Percentiles rank a stretch among this genome's conserved stretches.
Evolutionary conservation across 2,797 vertebrate genomes (phyloP).

Genomic region (Limosa lapponica): DNA sequence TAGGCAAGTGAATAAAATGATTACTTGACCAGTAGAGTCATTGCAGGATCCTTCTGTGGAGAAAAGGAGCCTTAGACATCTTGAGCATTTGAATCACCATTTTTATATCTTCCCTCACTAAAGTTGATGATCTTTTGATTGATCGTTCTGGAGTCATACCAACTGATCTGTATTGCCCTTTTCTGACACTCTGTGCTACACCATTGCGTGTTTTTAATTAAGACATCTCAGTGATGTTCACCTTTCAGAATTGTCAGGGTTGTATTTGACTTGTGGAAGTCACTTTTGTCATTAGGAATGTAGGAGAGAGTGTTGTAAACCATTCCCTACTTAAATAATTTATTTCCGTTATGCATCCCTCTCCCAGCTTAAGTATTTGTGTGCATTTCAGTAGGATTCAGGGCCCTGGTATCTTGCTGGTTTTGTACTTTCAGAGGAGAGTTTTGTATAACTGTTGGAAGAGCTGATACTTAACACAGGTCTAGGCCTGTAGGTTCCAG

Average conservation of each 20-base stretch:
- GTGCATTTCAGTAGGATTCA: background rate
- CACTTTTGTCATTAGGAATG: background rate
- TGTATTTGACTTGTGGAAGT: background rate
- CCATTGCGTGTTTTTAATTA: background rate
- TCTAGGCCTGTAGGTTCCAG: background rate
- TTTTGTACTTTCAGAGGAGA: background rate
- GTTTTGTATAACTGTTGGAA: background rate
- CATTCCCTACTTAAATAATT: background rate
- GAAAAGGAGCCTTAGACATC: background rate
- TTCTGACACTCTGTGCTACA: background rate
- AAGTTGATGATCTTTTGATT: background rate
- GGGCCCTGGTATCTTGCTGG: background rate
- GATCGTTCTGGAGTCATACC: background rate
- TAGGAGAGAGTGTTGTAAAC: background rate
- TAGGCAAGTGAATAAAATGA: rapidly evolving
- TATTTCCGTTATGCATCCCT: background rate
- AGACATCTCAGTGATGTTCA: background rate
- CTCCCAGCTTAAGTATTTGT: background rate
- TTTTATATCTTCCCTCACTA: background rate
- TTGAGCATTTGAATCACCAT: background rate
- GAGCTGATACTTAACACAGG: background rate
- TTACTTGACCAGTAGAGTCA: background rate
- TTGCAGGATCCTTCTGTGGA: background rate
- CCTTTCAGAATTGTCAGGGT: background rate
- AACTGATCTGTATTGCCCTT: background rate